phyloP scores from a whole-genome alignment of 2,113 vertebrate genomes.

The Rhinopomastus cyanomelas region DNA sequence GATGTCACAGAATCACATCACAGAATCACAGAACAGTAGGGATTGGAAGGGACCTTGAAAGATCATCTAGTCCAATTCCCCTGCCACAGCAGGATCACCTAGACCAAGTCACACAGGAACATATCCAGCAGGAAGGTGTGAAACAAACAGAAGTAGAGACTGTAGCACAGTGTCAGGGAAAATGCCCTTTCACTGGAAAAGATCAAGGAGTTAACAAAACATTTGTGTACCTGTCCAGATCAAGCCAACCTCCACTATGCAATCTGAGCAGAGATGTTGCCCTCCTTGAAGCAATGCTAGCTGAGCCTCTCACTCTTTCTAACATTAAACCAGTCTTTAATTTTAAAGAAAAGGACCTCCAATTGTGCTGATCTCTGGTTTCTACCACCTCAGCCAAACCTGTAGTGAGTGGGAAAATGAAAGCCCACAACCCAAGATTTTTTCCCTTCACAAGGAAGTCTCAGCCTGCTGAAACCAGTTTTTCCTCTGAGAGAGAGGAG shows the following conservation, averaged over 20 bases:
- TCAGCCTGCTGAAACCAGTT: accelerated
- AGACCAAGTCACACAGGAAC: too few relatives aligned
- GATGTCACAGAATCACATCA: background rate
- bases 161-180: background rate
- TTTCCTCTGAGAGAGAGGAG: background rate
- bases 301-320: background rate
- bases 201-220: background rate
- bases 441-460: background rate
- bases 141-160: background rate
- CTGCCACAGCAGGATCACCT: too few relatives aligned
- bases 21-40: too few relatives aligned
- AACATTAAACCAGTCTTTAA: background rate
- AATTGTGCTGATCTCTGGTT: background rate
- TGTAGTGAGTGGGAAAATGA: background rate
- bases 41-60: too few relatives aligned
- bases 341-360: background rate
- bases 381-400: background rate
- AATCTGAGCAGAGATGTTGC: background rate
- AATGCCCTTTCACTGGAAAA: background rate
- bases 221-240: background rate
- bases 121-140: accelerated
- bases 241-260: background rate
- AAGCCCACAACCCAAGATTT: background rate
- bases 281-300: background rate
- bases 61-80: too few relatives aligned